Percentiles rank a stretch among this genome's conserved stretches.
Evolutionary conservation across 1,140 invertebrate genomes (phyloP).

Genomic region (roundworm (Caenorhabditis elegans)): DNA sequence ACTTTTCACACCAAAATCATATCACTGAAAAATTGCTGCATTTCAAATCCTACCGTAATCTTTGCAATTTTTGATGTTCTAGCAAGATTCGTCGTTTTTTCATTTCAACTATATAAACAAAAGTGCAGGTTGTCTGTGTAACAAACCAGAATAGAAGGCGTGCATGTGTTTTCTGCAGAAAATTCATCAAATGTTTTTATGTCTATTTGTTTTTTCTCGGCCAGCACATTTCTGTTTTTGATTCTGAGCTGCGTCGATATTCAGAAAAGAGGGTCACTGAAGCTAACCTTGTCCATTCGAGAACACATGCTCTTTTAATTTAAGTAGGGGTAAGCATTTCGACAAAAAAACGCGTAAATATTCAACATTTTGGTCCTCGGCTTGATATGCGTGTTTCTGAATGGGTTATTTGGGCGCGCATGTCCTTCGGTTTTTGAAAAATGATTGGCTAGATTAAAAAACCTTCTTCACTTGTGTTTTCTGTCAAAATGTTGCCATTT

Average conservation of each 20-base stretch:
- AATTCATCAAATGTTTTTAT: slow-evolving; percentile 22
- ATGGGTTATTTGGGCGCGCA: not conserved
- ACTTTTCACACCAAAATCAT: too few relatives aligned
- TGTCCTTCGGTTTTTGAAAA: slow-evolving; percentile 19
- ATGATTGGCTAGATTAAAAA: slow-evolving; percentile 31
- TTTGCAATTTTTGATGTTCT: not conserved
- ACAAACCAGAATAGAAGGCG: not conserved
- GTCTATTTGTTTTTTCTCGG: not conserved
- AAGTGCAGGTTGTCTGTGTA: not conserved
- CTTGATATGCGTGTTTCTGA: not conserved
- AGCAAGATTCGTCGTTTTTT: not conserved
- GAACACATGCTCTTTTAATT: not conserved
- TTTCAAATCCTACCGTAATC: too few relatives aligned
- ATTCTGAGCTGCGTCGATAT: not conserved
- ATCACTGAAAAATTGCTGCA: too few relatives aligned
- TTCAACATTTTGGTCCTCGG: not conserved
- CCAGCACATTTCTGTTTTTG: not conserved
- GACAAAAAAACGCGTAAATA: too few relatives aligned
- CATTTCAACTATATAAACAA: not conserved
- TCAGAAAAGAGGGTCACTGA: not conserved
- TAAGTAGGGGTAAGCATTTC: too few relatives aligned
- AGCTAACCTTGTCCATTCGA: not conserved
- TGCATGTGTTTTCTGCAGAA: not conserved
- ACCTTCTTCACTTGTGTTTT: not conserved
- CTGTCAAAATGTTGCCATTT: slow-evolving; percentile 1